Evolutionary conservation across 2,888 invertebrate species (phyloP).

Genomic region (Drosophila leonis): DNA sequence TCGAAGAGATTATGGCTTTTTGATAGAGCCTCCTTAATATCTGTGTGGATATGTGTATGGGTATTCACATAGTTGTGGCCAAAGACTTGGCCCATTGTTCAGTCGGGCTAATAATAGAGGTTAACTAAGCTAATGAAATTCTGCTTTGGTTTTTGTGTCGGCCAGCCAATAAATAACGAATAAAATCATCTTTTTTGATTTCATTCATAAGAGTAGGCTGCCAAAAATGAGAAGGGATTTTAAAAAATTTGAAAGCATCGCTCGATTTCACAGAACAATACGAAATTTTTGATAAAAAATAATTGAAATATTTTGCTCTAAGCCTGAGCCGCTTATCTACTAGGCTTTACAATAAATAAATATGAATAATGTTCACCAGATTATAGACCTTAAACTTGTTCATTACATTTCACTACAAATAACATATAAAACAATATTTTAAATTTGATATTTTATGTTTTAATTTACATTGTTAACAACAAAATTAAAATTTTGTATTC

Average conservation of each 20-base stretch:
- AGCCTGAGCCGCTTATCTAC: background rate
- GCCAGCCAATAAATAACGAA: slow-evolving; percentile 20
- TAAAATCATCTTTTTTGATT: slow-evolving; percentile 17
- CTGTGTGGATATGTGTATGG: background rate
- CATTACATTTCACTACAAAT: no score
- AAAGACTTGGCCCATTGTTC: slow-evolving; percentile 40
- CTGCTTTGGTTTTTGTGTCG: slow-evolving; percentile 16
- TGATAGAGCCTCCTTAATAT: slow-evolving; percentile 49
- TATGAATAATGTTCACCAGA: no score
- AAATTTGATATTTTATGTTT: no score
- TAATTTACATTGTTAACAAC: no score
- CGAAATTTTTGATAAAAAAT: background rate
- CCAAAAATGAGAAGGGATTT: background rate
- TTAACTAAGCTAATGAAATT: slow-evolving; percentile 75
- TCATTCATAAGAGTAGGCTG: slow-evolving; percentile 30
- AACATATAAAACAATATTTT: no score
- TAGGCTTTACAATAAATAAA: background rate
- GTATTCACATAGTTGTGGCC: slow-evolving; percentile 39
- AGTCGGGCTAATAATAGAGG: slow-evolving; percentile 64
- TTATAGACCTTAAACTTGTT: no score
- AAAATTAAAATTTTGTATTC: no score
- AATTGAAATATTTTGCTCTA: background rate
- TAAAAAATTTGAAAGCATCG: background rate
- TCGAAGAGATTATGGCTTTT: slow-evolving; percentile 59
- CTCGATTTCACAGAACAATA: background rate